Evolutionary conservation across 2,797 vertebrate genomes (phyloP), one percentile per base, ranked within the genome.

Genomic region (Denticeps clupeoides): DNA sequence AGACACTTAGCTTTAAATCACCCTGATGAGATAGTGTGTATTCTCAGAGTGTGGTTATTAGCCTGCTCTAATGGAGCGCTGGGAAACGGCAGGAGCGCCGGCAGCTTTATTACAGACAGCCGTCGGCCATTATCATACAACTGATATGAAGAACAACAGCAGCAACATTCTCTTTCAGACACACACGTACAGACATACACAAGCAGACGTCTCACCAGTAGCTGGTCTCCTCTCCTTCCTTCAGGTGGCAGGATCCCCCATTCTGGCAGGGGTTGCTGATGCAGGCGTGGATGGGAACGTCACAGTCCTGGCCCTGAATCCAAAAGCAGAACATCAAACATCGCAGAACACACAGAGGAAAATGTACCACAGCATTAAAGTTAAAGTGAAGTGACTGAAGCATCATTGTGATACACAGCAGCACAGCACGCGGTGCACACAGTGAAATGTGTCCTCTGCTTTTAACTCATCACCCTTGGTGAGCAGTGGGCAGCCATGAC

Each of bases 281-380:
- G 53, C 94, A 99, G 21, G 89, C 87, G 7, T 99, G 92, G 64
- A 99, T 94, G 1, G 91, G 87, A 54, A 86, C 67, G 64, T 95
- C 90, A 24, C 94, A 99, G 69, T 95, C 89, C 55, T 90, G 89
- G 7, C 92, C 94, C 94, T 98, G 59, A 2, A n/a, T n/a, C n/a
- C n/a, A n/a, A n/a, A n/a, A n/a, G n/a, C n/a, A n/a, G n/a, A n/a
- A 45, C 28, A 61, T 47, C 31, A 43, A 70, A 53, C 1, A 53
- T 11, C 43, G n/a, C n/a, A 35, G n/a, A 42, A 24, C n/a, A 9
- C 1, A 18, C 11, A 40, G 12, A 10, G 13, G 22, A 24, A 3
- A 24, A 42, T 11, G 15, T 16, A 16, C n/a, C n/a, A n/a, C n/a
- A n/a, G n/a, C n/a, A n/a, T n/a, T n/a, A n/a, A n/a, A n/a, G n/a